These are phyloP conservation scores for Lathamus discolor DNA, from an alignment of 2,113 vertebrate genomes.

Conservation along the genomic window DNA sequence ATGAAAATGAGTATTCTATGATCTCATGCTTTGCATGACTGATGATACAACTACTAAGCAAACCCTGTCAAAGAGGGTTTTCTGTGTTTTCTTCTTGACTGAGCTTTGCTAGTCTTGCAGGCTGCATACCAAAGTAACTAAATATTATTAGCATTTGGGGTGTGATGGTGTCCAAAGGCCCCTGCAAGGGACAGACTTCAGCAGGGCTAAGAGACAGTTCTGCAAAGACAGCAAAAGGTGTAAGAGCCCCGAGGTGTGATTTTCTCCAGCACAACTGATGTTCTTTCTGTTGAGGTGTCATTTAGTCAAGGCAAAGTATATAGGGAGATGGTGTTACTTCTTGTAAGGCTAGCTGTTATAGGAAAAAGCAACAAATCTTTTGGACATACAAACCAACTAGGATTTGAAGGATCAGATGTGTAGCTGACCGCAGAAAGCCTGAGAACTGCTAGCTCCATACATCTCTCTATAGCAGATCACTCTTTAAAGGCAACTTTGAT, in stretches of 20 bases:
- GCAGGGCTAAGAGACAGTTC: neutral
- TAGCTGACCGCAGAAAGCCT: neutral
- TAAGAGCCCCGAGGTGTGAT: neutral
- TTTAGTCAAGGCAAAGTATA: neutral
- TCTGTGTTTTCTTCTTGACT: slow-evolving; percentile 20
- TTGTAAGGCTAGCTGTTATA: neutral
- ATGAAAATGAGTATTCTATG: slow-evolving; percentile 40
- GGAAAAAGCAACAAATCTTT: neutral
- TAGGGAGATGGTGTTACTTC: neutral
- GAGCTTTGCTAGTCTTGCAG: neutral
- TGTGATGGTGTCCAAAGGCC: neutral
- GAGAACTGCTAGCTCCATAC: neutral
- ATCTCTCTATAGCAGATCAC: neutral
- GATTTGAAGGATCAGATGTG: neutral
- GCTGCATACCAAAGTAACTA: neutral
- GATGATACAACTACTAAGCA: neutral
- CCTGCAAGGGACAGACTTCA: neutral
- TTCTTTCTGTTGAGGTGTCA: neutral
- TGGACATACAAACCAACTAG: neutral
- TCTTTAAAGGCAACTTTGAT: neutral
- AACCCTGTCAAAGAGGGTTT: neutral
- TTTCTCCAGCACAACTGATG: neutral
- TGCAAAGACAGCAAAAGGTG: neutral
- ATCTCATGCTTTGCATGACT: slow-evolving; percentile 33
- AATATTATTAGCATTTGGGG: neutral